These are phyloP conservation scores for Aethina tumida DNA, from an alignment of 1,140 invertebrate genomes.

Conservation along the genomic window DNA sequence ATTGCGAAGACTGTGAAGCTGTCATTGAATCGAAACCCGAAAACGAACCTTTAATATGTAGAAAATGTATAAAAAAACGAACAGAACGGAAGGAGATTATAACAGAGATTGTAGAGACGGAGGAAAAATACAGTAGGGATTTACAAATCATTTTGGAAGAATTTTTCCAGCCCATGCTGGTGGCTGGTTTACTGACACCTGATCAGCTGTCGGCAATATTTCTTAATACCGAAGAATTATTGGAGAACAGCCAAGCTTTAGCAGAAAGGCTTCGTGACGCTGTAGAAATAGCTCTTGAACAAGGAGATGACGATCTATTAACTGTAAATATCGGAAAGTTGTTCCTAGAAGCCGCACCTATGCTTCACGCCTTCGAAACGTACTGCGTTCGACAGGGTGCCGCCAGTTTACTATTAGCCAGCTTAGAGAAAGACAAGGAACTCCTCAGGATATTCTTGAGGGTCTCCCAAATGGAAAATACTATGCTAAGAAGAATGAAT, in stretches of 20 bases:
- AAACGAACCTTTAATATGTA: constrained; percentile 67
- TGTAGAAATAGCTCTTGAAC: constrained; percentile 74
- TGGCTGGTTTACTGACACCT: constrained; percentile 71
- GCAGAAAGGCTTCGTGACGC: constrained; percentile 77
- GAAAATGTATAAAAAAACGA: constrained; percentile 78
- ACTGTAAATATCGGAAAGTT: constrained; percentile 86
- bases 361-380: constrained; percentile 89
- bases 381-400: constrained; percentile 88
- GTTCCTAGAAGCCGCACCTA: constrained; percentile 82
- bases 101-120: constrained; percentile 91
- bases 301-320: constrained; percentile 67
- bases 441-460: constrained; percentile 86
- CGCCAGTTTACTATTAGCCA: constrained; percentile 79
- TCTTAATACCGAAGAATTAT: constrained; percentile 85
- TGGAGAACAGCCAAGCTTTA: constrained; percentile 79
- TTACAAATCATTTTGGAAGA: constrained; percentile 86
- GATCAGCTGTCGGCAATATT: constrained; percentile 84
- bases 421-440: constrained; percentile 92
- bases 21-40: constrained; percentile 57
- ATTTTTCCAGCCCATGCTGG: constrained; percentile 87
- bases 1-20: constrained; percentile 70
- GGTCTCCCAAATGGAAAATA: constrained; percentile 95
- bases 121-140: constrained; percentile 90
- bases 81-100: constrained; percentile 90
- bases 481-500: constrained; percentile 86